Evolutionary conservation across 2,113 vertebrate species (phyloP), one percentile per base, ranked within the genome.

Genomic region (Cranoglanis bouderius): DNA sequence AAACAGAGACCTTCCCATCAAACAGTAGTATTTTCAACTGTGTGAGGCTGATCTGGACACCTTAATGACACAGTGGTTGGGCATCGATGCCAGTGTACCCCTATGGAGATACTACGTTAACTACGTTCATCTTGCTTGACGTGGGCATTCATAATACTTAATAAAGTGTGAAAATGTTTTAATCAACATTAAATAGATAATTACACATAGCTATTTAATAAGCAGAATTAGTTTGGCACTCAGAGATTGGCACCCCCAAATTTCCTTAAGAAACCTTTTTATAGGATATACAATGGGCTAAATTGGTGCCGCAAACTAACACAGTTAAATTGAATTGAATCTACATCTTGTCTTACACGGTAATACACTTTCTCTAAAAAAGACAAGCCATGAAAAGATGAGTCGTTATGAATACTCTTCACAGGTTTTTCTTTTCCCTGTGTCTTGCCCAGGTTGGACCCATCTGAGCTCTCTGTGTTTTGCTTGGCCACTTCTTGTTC

Each of bases 1-100:
- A 83, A 87, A 91, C 86, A 90, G 87, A 90, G 90, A 90, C 83
- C 89, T 83, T 61, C 86, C 78, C 63, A 75, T 90, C 88, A 89
- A 84, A 87, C 61, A 40, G 55, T 61, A 40, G 21, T 61, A 59
- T 83, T 61, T 87, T 85, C 18, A 35, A 82, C 32, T 16, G 26
- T 65, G 63, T 46, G 51, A 85, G 43, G 51, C 87, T 32, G 72
- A 90, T 83, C 87, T 80, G n/a, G 53, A 82, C n/a, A 59, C 32
- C 74, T 53, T 87, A 82, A 86, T 92, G 87, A 88, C 72, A 85
- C 35, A 35, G 90, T 35, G 38, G 53, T 78, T 38, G 9, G 38
- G 83, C n/a, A 57, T 80, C 72, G 55, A 51, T 53, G 32, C 49
- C 78, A 88, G n/a, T 24, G 10, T 85, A 38, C 29, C 75, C 35